Base-by-base conservation (phyloP, 2,113 vertebrate genomes). In the Elanoides forficatus region DNA sequence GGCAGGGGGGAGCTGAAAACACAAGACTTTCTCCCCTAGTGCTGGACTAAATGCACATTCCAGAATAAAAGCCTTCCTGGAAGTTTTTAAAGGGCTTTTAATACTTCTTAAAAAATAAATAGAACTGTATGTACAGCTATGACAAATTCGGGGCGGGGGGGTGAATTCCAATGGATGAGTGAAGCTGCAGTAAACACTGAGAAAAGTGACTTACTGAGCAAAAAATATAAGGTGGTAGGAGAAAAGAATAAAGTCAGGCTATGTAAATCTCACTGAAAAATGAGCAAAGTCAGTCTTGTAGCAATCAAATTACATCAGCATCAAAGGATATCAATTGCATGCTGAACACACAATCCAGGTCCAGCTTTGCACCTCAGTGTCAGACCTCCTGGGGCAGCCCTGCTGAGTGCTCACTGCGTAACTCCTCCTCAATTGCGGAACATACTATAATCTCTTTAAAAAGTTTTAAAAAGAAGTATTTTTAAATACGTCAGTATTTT, bases 81-180 rank as follows among this genome's bases (percentile, higher is more conserved):
- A 58, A n/a, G 9, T 18, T 68, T 63, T 21, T 36, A 63, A 52
- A 26, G 7, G 7, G 4, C 7, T 66, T 90, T 40, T 55, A 72
- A 42, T 20, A 47, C 3, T n/a, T 74, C 16, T 53, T 29, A 10
- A 53, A 53, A 53, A 29, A 80, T 10, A 55, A 47, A 62, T 11
- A 68, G 16, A 82, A 38, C 3, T 20, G 27, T 22, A 52, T 7
- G 16, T 21, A 52, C 4, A 68, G 40, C 15, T 55, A 50, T 2
- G n/a, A 71, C 10, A 38, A 83, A 52, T 2, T 15, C 16, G 3
- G 14, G 1, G 7, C 3, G n/a, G 3, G 21, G 1, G 26, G 15
- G 19, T 17, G 48, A 78, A 80, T 59, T 80, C 63, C 53, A 50
- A 7, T 3, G 38, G 21, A 67, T 59, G 32, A 83, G 11, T 27